A percentile compares a stretch with the other conserved stretches of the same genome.
These are phyloP conservation scores for Diarsia dahlii DNA, from an alignment of 2,888 invertebrate genomes.

Conservation along the genomic window DNA sequence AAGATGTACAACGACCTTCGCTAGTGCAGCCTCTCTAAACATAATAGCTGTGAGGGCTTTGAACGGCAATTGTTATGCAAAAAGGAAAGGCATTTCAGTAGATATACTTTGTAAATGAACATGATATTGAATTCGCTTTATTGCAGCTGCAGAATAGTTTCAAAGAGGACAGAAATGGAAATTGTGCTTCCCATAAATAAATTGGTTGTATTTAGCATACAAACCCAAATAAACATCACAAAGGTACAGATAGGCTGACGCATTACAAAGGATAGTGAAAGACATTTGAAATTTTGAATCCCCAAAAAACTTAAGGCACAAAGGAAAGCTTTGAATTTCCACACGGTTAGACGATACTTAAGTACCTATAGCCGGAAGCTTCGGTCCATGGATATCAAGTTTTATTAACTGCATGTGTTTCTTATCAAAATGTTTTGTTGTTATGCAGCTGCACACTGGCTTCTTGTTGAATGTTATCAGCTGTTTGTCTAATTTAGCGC, in stretches of 20 bases:
- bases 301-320: neutral
- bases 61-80: slow-evolving; percentile 16
- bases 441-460: neutral
- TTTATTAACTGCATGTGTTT: neutral
- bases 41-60: slow-evolving; percentile 30
- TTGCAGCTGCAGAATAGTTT: neutral
- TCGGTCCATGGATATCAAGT: neutral
- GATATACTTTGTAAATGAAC: neutral
- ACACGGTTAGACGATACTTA: neutral
- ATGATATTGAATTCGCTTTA: neutral
- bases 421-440: neutral
- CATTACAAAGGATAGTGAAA: neutral
- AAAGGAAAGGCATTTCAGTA: slow-evolving; percentile 31
- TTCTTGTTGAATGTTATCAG: slow-evolving; percentile 3
- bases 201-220: neutral
- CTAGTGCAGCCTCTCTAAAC: slow-evolving; percentile 31
- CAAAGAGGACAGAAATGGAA: neutral
- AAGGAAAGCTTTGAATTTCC: neutral
- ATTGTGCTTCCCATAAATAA: neutral
- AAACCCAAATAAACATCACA: neutral
- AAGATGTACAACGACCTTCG: slow-evolving; percentile 35
- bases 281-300: neutral
- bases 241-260: neutral
- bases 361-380: neutral
- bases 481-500: slow-evolving; percentile 47